Conservation (phyloP, 2,797 vertebrate species). For the Dipus sagitta region DNA sequence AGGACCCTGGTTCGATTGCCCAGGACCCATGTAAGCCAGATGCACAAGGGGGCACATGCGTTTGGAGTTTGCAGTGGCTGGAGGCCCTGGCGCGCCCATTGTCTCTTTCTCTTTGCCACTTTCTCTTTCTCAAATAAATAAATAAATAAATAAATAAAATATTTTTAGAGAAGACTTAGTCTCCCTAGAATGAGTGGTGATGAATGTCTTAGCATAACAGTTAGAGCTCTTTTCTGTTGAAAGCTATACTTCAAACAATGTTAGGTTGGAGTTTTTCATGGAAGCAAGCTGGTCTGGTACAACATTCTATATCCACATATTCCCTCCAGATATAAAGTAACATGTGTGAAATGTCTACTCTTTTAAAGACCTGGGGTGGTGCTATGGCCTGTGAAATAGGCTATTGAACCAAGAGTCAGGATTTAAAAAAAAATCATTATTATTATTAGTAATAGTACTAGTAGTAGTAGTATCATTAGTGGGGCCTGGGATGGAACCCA, state of each 20-base stretch:
- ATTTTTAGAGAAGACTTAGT: too few relatives aligned
- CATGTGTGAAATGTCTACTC: neutral
- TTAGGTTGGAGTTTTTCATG: slow-evolving; percentile 41
- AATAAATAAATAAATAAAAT: too few relatives aligned
- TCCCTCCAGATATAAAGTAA: slow-evolving; percentile 27
- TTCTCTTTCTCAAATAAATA: too few relatives aligned
- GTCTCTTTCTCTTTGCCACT: too few relatives aligned
- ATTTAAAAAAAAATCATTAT: neutral
- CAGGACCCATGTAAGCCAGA: too few relatives aligned
- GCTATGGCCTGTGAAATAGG: slow-evolving; percentile 26
- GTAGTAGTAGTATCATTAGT: neutral
- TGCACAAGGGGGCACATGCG: too few relatives aligned
- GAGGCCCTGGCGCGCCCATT: too few relatives aligned
- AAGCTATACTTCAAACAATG: slow-evolving; percentile 38
- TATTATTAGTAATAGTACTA: neutral
- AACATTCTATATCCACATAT: neutral
- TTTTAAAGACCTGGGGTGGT: slow-evolving; percentile 30
- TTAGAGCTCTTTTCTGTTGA: slow-evolving; percentile 9
- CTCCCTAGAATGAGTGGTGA: neutral
- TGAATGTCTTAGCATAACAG: slow-evolving; percentile 46
- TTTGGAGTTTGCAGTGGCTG: too few relatives aligned
- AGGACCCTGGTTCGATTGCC: too few relatives aligned
- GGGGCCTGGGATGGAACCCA: neutral
- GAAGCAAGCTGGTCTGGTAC: slow-evolving; percentile 15
- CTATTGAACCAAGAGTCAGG: neutral